A percentile compares a stretch with the other conserved stretches of the same genome.
These are phyloP conservation scores for Vanessa atalanta DNA, from an alignment of 1,140 invertebrate species.

Conservation along the genomic window DNA sequence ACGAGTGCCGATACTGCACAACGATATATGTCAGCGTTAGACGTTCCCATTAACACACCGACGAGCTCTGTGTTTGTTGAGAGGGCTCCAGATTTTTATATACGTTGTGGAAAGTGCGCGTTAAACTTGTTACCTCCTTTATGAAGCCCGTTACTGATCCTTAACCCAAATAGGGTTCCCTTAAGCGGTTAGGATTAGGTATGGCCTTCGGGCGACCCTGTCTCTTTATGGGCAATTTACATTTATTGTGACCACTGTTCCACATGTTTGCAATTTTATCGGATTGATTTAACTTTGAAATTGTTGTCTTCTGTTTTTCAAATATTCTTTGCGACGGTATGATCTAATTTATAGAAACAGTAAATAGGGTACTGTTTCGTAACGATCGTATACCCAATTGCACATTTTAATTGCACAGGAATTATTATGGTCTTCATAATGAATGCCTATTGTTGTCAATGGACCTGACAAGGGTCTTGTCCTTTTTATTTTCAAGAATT, in stretches of 20 bases:
- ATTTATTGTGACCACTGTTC: constrained; percentile 1
- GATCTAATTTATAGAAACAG: too few relatives aligned
- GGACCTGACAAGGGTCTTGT: too few relatives aligned
- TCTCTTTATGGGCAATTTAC: background rate
- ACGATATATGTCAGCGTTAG: too few relatives aligned
- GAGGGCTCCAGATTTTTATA: background rate
- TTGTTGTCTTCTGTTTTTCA: background rate
- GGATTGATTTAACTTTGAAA: background rate
- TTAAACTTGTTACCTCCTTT: background rate
- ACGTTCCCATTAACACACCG: too few relatives aligned
- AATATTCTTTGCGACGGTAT: too few relatives aligned
- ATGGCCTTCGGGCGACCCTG: background rate
- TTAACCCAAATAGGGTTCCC: background rate
- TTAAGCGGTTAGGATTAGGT: constrained; percentile 1
- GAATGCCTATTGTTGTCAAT: too few relatives aligned
- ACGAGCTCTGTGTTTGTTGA: background rate
- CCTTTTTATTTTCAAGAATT: too few relatives aligned
- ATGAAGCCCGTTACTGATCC: background rate
- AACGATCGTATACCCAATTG: too few relatives aligned
- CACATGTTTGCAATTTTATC: background rate
- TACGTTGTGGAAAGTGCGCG: background rate
- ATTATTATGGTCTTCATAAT: too few relatives aligned
- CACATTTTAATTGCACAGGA: too few relatives aligned
- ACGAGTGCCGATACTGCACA: too few relatives aligned
- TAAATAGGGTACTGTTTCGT: too few relatives aligned